These are phyloP conservation scores for Alloscopus bannaensis DNA, from an alignment of 2,888 invertebrate species.

Conservation along the genomic window DNA sequence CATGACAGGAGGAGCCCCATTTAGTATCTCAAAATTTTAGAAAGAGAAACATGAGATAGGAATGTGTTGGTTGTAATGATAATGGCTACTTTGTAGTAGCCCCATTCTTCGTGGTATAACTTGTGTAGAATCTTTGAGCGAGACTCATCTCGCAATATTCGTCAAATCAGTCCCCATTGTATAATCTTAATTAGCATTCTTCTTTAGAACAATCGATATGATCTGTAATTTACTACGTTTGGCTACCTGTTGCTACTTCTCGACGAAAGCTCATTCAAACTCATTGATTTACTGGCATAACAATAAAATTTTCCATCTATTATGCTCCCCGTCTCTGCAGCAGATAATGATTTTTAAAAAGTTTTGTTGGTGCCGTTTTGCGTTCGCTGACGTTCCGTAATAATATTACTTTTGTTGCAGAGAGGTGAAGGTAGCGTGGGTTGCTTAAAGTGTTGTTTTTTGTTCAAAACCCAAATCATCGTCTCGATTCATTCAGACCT, in stretches of 20 bases:
- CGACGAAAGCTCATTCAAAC: slow-evolving; percentile 36
- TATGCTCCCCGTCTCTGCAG: slow-evolving; percentile 3
- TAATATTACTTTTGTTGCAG: no score
- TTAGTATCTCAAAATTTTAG: not conserved
- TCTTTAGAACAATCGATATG: slow-evolving; percentile 49
- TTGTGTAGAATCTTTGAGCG: not conserved
- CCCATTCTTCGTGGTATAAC: no score
- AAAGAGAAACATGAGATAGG: not conserved
- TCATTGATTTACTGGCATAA: slow-evolving; percentile 30
- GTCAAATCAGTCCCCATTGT: slow-evolving; percentile 31
- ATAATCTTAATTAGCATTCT: slow-evolving; percentile 49
- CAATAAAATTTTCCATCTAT: slow-evolving; percentile 35
- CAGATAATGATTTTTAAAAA: no score
- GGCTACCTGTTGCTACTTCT: slow-evolving; percentile 56
- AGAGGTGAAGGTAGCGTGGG: no score
- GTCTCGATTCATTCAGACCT: no score
- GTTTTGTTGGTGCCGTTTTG: no score
- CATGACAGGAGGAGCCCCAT: not conserved
- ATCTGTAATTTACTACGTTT: slow-evolving; percentile 50
- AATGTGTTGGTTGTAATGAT: no score
- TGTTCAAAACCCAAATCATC: no score
- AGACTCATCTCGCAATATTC: no score
- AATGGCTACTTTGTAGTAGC: no score
- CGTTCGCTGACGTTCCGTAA: no score
- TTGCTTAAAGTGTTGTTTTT: no score